Conservation (phyloP, 2,888 invertebrate genomes). For the Eupithecia dodoneata region DNA sequence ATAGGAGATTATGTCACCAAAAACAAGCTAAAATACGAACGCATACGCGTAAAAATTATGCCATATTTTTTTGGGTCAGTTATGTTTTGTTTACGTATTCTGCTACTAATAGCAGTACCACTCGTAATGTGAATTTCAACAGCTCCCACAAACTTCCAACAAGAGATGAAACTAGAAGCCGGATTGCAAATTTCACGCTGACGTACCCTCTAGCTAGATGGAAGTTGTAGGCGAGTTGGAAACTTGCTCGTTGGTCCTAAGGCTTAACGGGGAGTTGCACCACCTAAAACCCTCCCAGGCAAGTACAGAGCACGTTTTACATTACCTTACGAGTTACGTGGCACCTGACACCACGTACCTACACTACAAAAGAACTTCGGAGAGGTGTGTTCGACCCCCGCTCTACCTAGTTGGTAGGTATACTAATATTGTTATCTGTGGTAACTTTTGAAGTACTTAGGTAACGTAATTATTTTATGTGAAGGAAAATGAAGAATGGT, state of each 20-base stretch:
- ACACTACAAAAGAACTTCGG: constrained; percentile 50
- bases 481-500: not conserved
- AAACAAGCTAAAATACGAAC: not conserved
- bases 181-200: constrained; percentile 48
- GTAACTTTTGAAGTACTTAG: not conserved
- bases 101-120: not conserved
- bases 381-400: constrained; percentile 13
- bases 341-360: constrained; percentile 55
- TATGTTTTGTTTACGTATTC: not conserved
- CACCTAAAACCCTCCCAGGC: constrained; percentile 49
- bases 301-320: constrained; percentile 58
- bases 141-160: constrained; percentile 44
- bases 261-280: constrained; percentile 53
- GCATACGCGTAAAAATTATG: not conserved
- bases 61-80: not conserved
- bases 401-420: not conserved
- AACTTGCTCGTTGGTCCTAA: constrained; percentile 44
- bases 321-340: constrained; percentile 54
- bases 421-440: not conserved
- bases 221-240: constrained; percentile 49
- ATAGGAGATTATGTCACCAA: no score
- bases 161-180: constrained; percentile 48
- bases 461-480: not conserved
- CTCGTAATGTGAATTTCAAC: constrained; percentile 23
- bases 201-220: constrained; percentile 46